Percentiles rank a stretch among this genome's conserved stretches.
Conservation (phyloP, 2,888 invertebrate genomes). For the Bibio marci region DNA sequence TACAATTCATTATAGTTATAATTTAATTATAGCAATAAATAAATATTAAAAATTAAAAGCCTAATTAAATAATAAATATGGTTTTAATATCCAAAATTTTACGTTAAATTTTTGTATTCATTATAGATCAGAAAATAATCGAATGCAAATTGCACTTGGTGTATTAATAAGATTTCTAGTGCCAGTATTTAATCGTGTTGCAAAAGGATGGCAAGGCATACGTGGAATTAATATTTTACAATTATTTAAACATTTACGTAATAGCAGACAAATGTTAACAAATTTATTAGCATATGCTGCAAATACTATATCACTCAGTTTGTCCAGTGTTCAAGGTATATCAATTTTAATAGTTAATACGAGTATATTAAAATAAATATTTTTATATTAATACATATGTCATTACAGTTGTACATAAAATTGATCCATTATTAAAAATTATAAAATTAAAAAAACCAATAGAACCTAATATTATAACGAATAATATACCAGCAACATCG, state of each 20-base stretch:
- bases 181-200: conserved; percentile 24
- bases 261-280: conserved; percentile 23
- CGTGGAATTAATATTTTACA: conserved; percentile 17
- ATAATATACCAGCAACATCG: neutral
- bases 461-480: conserved; percentile 1
- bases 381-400: neutral
- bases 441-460: conserved; percentile 23
- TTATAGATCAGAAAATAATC: conserved; percentile 6
- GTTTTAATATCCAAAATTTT: no score
- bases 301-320: conserved; percentile 25
- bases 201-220: conserved; percentile 24
- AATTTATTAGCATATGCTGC: conserved; percentile 27
- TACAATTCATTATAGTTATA: no score
- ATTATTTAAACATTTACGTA: conserved; percentile 18
- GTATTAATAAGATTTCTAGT: conserved; percentile 24
- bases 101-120: no score
- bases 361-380: no score
- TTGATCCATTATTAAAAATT: conserved; percentile 24
- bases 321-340: conserved; percentile 27
- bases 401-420: conserved; percentile 15
- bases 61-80: no score
- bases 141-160: conserved; percentile 24
- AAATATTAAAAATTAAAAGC: no score
- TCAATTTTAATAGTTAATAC: neutral
- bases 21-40: no score